Evolutionary conservation across 2,113 vertebrate genomes (phyloP), one percentile per base, ranked within the genome.

Genomic region (Neodontobutis hainanensis): DNA sequence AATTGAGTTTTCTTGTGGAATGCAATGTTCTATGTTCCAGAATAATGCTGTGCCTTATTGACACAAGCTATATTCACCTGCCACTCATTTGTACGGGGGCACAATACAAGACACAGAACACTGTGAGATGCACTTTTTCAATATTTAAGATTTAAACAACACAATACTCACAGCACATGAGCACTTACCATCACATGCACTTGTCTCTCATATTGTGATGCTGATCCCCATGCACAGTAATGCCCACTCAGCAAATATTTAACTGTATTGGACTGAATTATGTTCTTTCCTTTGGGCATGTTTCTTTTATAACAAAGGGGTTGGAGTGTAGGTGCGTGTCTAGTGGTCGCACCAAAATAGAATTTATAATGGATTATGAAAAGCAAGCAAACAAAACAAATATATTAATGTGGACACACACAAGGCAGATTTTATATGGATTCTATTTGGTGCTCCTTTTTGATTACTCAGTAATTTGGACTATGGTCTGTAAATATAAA

Each of bases 221-320:
- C 72, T 81, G 81, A 82, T 80, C 80, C 65, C 63, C 62, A 80
- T 67, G 60, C 77, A 72, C 59, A 50, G 62, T 76, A 82, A 70
- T 70, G 83, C 81, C 76, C 71, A 81, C 78, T 89, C 87, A 88
- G 87, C 83, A 89, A 82, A 82, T 66, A 57, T 75, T 77, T 61
- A 71, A 76, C 64, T 75, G 65, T 81, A 84, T 83, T 75, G 77
- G 85, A 69, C 80, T 61, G 46, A 72, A 81, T 77, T 73, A 57
- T 70, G 73, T 87, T 79, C 80, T 85, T 80, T 87, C 59, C 75
- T 85, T 80, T 78, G 69, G 79, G 62, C 65, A 64, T 83, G 67
- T 59, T 68, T 80, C 53, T 73, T 60, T 65, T 65, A 57, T 63
- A 36, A 48, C 12, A 56, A 27, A 44, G 27, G 42, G 42, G 38